Conservation (phyloP, 2,797 vertebrate genomes). For the Hippocampus kuda region DNA sequence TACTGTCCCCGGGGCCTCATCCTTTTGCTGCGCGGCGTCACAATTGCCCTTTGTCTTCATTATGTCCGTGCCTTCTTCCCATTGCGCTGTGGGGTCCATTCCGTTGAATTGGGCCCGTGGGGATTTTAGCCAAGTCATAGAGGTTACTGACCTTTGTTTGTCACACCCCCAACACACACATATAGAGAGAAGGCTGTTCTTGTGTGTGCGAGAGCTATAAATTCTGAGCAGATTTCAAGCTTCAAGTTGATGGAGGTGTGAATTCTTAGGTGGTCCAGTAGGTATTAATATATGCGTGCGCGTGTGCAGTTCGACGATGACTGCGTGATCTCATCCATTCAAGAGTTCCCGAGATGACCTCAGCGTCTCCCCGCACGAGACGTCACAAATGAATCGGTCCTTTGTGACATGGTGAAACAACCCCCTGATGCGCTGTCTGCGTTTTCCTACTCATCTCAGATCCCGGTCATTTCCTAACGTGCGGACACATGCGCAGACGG, state of each 20-base stretch:
- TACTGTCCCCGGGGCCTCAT: constrained; percentile 64
- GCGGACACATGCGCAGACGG: constrained; percentile 13
- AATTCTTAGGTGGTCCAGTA: constrained; percentile 50
- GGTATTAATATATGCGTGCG: constrained; percentile 4
- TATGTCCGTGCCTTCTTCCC: constrained; percentile 71
- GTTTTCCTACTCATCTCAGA: constrained; percentile 29
- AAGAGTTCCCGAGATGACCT: constrained; percentile 65
- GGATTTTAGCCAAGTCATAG: constrained; percentile 72
- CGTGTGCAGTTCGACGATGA: constrained; percentile 19
- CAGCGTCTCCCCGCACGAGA: constrained; percentile 53
- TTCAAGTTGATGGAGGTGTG: constrained; percentile 51
- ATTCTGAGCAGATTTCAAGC: constrained; percentile 55
- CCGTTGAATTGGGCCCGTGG: constrained; percentile 69
- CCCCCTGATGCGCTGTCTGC: constrained; percentile 7
- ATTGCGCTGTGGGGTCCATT: constrained; percentile 72
- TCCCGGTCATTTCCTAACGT: not conserved
- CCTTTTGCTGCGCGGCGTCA: constrained; percentile 61
- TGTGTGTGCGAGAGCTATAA: constrained; percentile 54
- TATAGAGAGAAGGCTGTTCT: constrained; percentile 38
- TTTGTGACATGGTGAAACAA: constrained; percentile 52
- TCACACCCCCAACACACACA: constrained; percentile 40
- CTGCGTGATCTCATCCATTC: constrained; percentile 46
- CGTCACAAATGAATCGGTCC: constrained; percentile 61
- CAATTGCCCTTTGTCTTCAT: constrained; percentile 73
- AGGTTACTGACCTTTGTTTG: constrained; percentile 63